These are phyloP conservation scores for Nomia melanderi DNA, from an alignment of 1,140 invertebrate species.

Conservation along the genomic window DNA sequence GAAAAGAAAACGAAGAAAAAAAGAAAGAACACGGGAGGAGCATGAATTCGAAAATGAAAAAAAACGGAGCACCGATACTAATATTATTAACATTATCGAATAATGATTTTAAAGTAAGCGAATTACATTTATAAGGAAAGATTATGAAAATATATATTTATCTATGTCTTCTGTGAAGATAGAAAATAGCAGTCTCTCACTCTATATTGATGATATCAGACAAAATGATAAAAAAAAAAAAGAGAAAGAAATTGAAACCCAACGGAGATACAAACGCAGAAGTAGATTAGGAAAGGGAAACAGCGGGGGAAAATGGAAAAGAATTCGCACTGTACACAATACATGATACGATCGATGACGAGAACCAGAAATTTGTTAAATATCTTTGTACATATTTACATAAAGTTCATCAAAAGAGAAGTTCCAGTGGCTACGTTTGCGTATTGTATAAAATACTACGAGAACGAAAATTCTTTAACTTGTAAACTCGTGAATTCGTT, in stretches of 20 bases:
- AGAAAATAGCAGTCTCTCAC: conserved; percentile 81
- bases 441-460: conserved; percentile 40
- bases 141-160: conserved; percentile 83
- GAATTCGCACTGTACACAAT: conserved; percentile 68
- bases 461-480: conserved; percentile 51
- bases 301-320: conserved; percentile 28
- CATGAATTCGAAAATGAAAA: conserved; percentile 71
- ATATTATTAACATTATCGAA: conserved; percentile 82
- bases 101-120: conserved; percentile 80
- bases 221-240: too few species aligned
- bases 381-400: conserved; percentile 73
- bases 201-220: conserved; percentile 80
- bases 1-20: conserved; percentile 57
- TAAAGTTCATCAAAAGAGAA: conserved; percentile 66
- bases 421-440: conserved; percentile 65
- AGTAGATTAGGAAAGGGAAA: conserved; percentile 69
- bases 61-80: conserved; percentile 78
- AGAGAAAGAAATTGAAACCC: conserved; percentile 71
- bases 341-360: conserved; percentile 61
- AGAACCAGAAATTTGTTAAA: conserved; percentile 69
- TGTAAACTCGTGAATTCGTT: conserved; percentile 39
- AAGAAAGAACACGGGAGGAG: conserved; percentile 62
- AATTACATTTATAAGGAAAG: conserved; percentile 82
- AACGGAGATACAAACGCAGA: conserved; percentile 72
- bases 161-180: conserved; percentile 85